phyloP scores from a whole-genome alignment of 2,113 vertebrate species.

The Scytalopus superciliaris region DNA sequence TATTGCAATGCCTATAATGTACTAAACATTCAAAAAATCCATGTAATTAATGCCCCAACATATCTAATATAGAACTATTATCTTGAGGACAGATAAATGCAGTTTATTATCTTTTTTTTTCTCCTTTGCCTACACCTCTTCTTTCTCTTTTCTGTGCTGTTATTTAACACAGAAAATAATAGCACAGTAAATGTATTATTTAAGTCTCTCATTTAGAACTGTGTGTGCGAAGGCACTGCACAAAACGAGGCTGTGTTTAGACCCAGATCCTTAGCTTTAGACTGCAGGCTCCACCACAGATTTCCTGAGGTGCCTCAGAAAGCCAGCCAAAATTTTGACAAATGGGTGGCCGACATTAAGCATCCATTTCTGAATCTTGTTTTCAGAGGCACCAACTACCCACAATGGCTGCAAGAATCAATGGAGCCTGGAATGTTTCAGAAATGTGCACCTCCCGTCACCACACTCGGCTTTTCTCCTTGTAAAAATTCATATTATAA shows the following conservation, averaged over 20 bases:
- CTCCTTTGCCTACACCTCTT: conserved; percentile 47
- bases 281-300: not conserved
- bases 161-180: conserved; percentile 57
- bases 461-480: not conserved
- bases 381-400: not conserved
- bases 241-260: not conserved
- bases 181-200: conserved; percentile 46
- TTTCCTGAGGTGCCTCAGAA: conserved; percentile 1
- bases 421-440: not conserved
- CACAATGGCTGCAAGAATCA: not conserved
- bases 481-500: not conserved
- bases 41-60: conserved; percentile 25
- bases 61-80: conserved; percentile 61
- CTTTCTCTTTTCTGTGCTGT: conserved; percentile 20
- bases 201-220: not conserved
- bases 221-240: not conserved
- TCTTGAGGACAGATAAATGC: conserved; percentile 40
- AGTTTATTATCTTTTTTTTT: conserved; percentile 41
- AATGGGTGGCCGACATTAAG: not conserved
- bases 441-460: not conserved
- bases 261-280: not conserved
- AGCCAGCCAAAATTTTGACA: not conserved
- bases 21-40: conserved; percentile 61
- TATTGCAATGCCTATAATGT: conserved; percentile 49
- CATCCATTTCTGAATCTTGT: not conserved